Percentiles rank a stretch among this genome's conserved stretches.
These are phyloP conservation scores for Stomatorhinus walkeri DNA, from an alignment of 2,797 vertebrate genomes.

Conservation along the genomic window DNA sequence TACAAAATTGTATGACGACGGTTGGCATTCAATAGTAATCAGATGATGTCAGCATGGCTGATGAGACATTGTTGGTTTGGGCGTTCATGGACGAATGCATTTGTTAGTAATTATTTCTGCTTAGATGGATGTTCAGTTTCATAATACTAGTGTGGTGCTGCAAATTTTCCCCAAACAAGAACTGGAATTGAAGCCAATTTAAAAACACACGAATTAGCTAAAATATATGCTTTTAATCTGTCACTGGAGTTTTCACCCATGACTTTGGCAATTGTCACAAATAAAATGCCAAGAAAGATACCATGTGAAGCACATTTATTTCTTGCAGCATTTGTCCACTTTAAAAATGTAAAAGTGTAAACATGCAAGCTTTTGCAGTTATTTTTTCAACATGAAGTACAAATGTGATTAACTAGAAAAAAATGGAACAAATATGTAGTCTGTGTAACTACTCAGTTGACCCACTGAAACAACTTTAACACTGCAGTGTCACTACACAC, in stretches of 20 bases:
- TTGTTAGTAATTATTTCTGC: not conserved
- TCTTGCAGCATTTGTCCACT: not conserved
- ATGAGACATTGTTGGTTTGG: not conserved
- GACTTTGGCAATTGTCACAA: not conserved
- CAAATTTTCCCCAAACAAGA: not conserved
- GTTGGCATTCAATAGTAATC: not conserved
- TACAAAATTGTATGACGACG: not conserved
- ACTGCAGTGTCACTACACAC: not conserved
- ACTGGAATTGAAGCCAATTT: not conserved
- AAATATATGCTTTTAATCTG: constrained; percentile 1
- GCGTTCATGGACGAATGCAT: not conserved
- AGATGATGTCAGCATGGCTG: not conserved
- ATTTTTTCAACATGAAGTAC: not conserved
- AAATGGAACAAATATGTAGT: not conserved
- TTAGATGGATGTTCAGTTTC: not conserved
- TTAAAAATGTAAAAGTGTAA: not conserved
- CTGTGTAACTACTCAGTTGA: not conserved
- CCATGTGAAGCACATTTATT: not conserved
- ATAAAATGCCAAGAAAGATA: not conserved
- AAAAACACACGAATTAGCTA: not conserved
- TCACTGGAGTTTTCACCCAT: not conserved
- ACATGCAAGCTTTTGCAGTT: not conserved
- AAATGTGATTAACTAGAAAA: not conserved
- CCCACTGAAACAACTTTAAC: not conserved
- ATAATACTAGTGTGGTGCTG: not conserved